Evolutionary conservation across 1,140 invertebrate genomes (phyloP), one percentile per base, ranked within the genome.

Genomic region (Polypedilum vanderplanki): DNA sequence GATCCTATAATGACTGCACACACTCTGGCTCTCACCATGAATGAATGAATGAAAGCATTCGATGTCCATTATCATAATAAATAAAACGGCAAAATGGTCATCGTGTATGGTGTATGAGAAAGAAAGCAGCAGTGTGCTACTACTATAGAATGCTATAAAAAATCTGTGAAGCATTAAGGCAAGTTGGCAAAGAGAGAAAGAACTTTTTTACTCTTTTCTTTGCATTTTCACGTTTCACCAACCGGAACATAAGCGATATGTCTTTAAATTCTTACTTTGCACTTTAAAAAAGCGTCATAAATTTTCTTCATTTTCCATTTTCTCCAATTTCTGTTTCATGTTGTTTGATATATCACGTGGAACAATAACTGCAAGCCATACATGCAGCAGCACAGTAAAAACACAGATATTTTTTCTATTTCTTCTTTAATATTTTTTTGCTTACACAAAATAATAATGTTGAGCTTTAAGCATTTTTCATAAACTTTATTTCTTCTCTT

Each of bases 51-150:
- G n/a, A 15, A 15, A 57, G 46, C 46, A 57, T 57, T 15, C 46
- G n/a, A n/a, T 57, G 46, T n/a, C 46, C 46, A 57, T 57, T n/a
- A 33, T 33, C 24, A 57, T 57, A 57, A 57, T 57, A 57, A 57
- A 57, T 57, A 57, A 46, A 46, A 57, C 12, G n/a, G 46, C 12
- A 57, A 57, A 57, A 57, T 57, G 46, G 46, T 15, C 46, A 33
- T 33, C 24, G 15, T n/a, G 46, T 33, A 33, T 33, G 24, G 24
- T n/a, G 46, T 33, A 33, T 33, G 24, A 5, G 46, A 57, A 57
- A 57, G 46, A 46, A 46, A 46, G 41, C 9, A 46, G 46, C 7
- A 15, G n/a, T n/a, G 46, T n/a, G 15, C n/a, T 8, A 57, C 1
- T 12, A 46, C 9, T 8, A 57, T 1, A 33, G n/a, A 57, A 57